These are phyloP conservation scores for Corella eumyota DNA, from an alignment of 23 tunicate species.

Conservation along the genomic window DNA sequence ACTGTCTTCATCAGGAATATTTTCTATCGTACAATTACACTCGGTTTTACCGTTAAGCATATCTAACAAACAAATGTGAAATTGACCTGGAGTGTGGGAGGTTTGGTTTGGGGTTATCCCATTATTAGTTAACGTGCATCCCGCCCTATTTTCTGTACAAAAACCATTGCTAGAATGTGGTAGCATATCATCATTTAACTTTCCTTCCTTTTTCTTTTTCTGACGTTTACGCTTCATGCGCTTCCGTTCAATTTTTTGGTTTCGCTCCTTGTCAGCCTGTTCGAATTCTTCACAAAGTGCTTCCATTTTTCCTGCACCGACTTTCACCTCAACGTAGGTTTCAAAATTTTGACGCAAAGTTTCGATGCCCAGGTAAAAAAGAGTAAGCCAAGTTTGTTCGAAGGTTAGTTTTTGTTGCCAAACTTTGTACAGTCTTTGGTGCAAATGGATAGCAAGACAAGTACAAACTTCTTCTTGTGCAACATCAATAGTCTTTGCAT, in stretches of 20 bases:
- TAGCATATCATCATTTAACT: neutral
- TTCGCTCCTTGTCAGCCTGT: constrained; percentile 21
- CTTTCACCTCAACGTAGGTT: constrained; percentile 19
- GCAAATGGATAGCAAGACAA: constrained; percentile 61
- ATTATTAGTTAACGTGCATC: neutral
- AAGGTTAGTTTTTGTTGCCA: constrained; percentile 62
- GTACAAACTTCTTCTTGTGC: constrained; percentile 94
- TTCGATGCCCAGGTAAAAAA: constrained; percentile 55
- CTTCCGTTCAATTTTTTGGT: constrained; percentile 19
- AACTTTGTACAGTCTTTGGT: constrained; percentile 61
- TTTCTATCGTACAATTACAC: constrained; percentile 15
- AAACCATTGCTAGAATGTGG: neutral
- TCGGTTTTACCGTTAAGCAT: constrained; percentile 4
- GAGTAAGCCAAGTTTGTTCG: constrained; percentile 70
- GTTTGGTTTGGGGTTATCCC: no score
- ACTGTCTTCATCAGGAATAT: constrained; percentile 14
- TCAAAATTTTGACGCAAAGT: constrained; percentile 54
- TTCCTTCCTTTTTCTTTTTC: constrained; percentile 24
- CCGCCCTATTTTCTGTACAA: neutral
- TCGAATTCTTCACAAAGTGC: constrained; percentile 71
- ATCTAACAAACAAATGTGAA: constrained; percentile 22
- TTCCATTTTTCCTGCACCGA: constrained; percentile 46
- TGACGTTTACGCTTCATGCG: constrained; percentile 25
- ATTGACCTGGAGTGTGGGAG: constrained; percentile 2
- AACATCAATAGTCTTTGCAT: constrained; percentile 82